Percentiles rank a stretch among this genome's conserved stretches.
Conservation (phyloP, 2,797 vertebrate species). For the Scomberomorus guttatus region DNA sequence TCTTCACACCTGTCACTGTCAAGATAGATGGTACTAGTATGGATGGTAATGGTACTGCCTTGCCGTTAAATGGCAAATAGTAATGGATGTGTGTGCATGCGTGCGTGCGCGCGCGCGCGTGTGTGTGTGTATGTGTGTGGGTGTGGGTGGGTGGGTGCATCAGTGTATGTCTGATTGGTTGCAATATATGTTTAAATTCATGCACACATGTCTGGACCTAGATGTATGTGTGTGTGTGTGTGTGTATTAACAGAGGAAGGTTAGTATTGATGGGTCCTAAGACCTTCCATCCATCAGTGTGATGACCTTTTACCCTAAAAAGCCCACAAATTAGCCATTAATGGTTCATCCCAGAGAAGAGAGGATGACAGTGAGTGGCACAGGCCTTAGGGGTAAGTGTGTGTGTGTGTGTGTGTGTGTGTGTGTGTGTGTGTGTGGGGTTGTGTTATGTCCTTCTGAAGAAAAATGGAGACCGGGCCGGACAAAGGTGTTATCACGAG, state of each 20-base stretch:
- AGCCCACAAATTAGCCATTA: slow-evolving; percentile 83
- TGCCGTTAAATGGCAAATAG: slow-evolving; percentile 49
- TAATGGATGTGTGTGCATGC: slow-evolving; percentile 21
- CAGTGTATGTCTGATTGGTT: slow-evolving; percentile 33
- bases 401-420: slow-evolving; percentile 26
- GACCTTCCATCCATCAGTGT: slow-evolving; percentile 79
- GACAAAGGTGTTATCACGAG: slow-evolving; percentile 31
- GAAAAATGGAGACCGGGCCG: slow-evolving; percentile 9
- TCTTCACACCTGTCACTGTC: slow-evolving; percentile 69
- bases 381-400: slow-evolving; percentile 55
- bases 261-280: slow-evolving; percentile 72
- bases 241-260: slow-evolving; percentile 49
- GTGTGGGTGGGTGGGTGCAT: neutral
- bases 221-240: slow-evolving; percentile 22
- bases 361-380: slow-evolving; percentile 57
- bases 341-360: slow-evolving; percentile 65
- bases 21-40: slow-evolving; percentile 69
- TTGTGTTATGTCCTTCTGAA: slow-evolving; percentile 6
- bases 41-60: slow-evolving; percentile 66
- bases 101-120: slow-evolving; percentile 4
- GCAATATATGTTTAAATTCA: slow-evolving; percentile 53
- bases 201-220: slow-evolving; percentile 31
- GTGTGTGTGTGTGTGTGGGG: slow-evolving; percentile 17
- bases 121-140: slow-evolving; percentile 17
- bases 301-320: slow-evolving; percentile 78